These are phyloP conservation scores for Campoplex capitator DNA, from an alignment of 2,888 invertebrate species.

Conservation along the genomic window DNA sequence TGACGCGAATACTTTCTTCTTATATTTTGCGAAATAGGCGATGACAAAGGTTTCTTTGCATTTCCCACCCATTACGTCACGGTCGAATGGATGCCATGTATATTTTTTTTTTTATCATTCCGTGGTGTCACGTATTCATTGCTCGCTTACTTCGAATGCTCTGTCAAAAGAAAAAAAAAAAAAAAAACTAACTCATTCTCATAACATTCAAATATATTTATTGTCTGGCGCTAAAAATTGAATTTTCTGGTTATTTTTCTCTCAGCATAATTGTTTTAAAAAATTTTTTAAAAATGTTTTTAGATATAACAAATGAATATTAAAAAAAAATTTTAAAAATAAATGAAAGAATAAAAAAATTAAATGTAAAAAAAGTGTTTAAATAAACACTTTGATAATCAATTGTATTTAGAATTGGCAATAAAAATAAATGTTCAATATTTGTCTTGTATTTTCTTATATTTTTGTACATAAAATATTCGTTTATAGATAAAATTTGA, in stretches of 20 bases:
- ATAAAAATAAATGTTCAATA: too few relatives aligned
- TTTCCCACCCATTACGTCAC: slow-evolving; percentile 15
- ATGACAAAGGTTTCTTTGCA: slow-evolving; percentile 17
- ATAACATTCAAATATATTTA: not conserved
- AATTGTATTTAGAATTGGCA: too few relatives aligned
- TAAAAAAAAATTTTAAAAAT: too few relatives aligned
- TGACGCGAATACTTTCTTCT: not conserved
- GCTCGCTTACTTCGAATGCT: not conserved
- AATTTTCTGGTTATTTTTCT: too few relatives aligned
- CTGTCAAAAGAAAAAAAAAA: not conserved
- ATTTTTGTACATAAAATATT: too few relatives aligned
- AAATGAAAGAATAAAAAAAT: too few relatives aligned
- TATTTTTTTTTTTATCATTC: not conserved
- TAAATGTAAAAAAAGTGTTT: too few relatives aligned
- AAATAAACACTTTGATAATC: too few relatives aligned
- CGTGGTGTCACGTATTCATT: not conserved
- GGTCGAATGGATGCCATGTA: not conserved
- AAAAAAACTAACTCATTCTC: not conserved
- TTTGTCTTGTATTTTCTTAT: too few relatives aligned
- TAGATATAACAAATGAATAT: too few relatives aligned
- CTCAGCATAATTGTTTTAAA: not conserved
- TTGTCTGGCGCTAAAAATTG: not conserved
- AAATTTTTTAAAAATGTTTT: too few relatives aligned
- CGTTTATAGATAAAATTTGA: too few relatives aligned
- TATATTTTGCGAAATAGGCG: not conserved